A percentile compares a stretch with the other conserved stretches of the same genome.
These are phyloP conservation scores for Cantharis rufa DNA, from an alignment of 2,888 invertebrate species.

Conservation along the genomic window DNA sequence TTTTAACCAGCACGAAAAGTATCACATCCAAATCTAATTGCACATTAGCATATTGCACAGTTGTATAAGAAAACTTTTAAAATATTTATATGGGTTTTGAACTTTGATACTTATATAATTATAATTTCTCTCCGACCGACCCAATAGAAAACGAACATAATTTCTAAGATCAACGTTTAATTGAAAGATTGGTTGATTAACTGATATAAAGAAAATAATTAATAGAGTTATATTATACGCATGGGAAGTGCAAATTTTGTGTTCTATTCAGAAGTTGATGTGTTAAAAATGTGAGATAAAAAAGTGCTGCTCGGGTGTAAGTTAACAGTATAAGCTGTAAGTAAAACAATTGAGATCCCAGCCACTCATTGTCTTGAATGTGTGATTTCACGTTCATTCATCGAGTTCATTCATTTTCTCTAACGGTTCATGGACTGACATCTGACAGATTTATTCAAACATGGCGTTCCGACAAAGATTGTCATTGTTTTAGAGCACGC, in stretches of 20 bases:
- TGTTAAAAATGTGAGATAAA: conserved; percentile 21
- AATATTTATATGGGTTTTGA: too few relatives aligned
- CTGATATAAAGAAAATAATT: not conserved
- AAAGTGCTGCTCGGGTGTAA: conserved; percentile 16
- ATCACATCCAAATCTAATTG: not conserved
- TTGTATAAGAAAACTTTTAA: not conserved
- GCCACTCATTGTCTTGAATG: conserved; percentile 28
- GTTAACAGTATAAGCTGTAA: conserved; percentile 26
- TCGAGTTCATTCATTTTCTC: conserved; percentile 39
- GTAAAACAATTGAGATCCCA: conserved; percentile 30
- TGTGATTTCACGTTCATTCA: conserved; percentile 33
- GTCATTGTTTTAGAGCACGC: conserved; percentile 37
- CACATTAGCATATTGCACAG: not conserved
- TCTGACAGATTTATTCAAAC: conserved; percentile 38
- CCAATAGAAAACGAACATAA: not conserved
- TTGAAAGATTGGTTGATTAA: not conserved
- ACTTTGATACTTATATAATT: not conserved
- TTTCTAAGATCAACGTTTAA: not conserved
- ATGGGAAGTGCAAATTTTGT: not conserved
- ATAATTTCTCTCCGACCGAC: not conserved
- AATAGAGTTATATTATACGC: not conserved
- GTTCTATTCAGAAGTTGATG: not conserved
- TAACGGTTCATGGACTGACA: conserved; percentile 36
- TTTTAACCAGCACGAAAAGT: not conserved
- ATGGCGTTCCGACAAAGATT: conserved; percentile 31